A percentile compares a stretch with the other conserved stretches of the same genome.
These are phyloP conservation scores for Episyrphus balteatus DNA, from an alignment of 1,140 invertebrate species.

Conservation along the genomic window DNA sequence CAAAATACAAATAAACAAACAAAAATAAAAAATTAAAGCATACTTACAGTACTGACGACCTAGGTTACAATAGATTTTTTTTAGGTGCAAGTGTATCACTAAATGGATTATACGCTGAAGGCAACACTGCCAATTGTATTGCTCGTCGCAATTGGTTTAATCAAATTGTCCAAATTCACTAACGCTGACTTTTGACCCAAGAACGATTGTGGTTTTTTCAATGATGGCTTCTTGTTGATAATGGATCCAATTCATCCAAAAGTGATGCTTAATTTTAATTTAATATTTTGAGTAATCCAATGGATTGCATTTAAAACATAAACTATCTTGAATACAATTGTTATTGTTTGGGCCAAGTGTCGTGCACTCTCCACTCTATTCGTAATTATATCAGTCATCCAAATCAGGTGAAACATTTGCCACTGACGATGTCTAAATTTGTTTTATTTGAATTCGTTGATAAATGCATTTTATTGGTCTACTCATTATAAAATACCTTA, in stretches of 20 bases:
- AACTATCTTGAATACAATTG: constrained; percentile 36
- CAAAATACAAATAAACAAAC: background rate
- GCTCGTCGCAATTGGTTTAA: too few relatives aligned
- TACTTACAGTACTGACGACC: constrained; percentile 35
- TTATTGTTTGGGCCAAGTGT: constrained; percentile 33
- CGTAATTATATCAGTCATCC: constrained; percentile 64
- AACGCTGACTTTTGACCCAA: constrained; percentile 87
- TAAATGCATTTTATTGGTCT: too few relatives aligned
- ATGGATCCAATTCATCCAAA: too few relatives aligned
- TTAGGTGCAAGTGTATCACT: constrained; percentile 33
- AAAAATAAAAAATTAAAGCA: background rate
- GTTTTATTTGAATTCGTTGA: too few relatives aligned
- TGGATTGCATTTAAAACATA: background rate
- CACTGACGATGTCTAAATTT: too few relatives aligned
- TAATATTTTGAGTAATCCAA: constrained; percentile 1
- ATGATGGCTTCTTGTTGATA: constrained; percentile 38
- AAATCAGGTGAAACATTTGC: too few relatives aligned
- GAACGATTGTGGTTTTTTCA: constrained; percentile 86
- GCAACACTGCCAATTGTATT: constrained; percentile 14
- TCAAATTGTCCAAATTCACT: too few relatives aligned
- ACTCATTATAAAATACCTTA: too few relatives aligned
- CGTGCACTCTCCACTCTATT: constrained; percentile 44
- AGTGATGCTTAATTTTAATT: constrained; percentile 18
- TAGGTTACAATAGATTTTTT: constrained; percentile 38
- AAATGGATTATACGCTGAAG: constrained; percentile 36